Conservation (phyloP, 1,140 invertebrate species). For the Ganaspis sp. region DNA sequence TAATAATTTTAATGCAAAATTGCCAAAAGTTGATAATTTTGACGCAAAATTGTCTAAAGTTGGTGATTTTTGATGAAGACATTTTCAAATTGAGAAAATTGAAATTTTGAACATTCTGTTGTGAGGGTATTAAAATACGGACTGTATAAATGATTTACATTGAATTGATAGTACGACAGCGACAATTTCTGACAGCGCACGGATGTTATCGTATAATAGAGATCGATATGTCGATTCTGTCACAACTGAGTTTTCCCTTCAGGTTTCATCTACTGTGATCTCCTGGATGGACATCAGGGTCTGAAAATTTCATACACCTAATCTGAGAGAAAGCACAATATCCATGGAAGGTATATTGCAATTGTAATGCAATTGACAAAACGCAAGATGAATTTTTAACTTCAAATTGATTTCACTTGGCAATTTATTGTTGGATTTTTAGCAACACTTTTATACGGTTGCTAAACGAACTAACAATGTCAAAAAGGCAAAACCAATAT, state of each 20-base stretch:
- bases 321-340: neutral
- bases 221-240: conserved; percentile 1
- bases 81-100: no score
- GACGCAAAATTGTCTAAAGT: no score
- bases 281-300: neutral
- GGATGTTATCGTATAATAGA: neutral
- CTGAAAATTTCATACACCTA: neutral
- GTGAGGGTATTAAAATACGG: neutral
- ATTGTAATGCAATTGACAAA: neutral
- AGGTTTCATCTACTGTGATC: neutral
- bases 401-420: no score
- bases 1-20: no score
- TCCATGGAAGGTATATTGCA: no score
- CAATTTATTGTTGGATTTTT: no score
- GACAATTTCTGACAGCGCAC: neutral
- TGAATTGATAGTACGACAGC: neutral
- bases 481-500: no score
- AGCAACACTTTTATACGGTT: no score
- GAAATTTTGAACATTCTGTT: neutral
- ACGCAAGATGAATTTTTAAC: neutral
- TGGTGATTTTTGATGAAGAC: no score
- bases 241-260: neutral
- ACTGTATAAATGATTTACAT: neutral
- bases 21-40: no score
- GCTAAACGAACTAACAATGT: no score